Conservation (phyloP, 2,888 invertebrate genomes). For the Abscondita cerata region DNA sequence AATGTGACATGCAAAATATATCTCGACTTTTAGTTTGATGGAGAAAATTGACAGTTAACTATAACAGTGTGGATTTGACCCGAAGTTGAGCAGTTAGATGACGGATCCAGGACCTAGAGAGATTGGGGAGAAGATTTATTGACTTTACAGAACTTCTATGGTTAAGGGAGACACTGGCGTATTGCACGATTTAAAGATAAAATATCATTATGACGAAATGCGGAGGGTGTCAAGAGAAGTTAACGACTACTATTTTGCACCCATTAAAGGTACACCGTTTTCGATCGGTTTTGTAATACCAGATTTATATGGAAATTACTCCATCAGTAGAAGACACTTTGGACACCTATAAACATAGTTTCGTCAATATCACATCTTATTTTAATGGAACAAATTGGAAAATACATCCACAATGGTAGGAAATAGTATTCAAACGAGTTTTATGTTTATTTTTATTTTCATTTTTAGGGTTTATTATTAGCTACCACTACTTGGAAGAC, state of each 20-base stretch:
- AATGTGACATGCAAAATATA: no score
- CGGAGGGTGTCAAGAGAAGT: constrained; percentile 80
- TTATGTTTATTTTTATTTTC: no score
- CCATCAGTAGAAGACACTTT: constrained; percentile 80
- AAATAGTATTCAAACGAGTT: no score
- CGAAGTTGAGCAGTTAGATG: constrained; percentile 89
- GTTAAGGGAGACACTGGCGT: constrained; percentile 74
- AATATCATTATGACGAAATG: constrained; percentile 85
- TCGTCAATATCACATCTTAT: constrained; percentile 74
- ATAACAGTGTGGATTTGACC: constrained; percentile 95
- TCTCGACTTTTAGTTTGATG: constrained; percentile 65
- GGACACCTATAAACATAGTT: constrained; percentile 69
- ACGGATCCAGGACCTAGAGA: constrained; percentile 71
- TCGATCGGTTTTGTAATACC: constrained; percentile 86
- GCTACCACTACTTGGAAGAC: constrained; percentile 82
- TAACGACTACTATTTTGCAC: constrained; percentile 84
- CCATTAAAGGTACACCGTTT: constrained; percentile 85
- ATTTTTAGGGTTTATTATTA: constrained; percentile 83
- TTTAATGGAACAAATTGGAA: constrained; percentile 78
- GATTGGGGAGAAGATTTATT: constrained; percentile 66
- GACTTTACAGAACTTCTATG: constrained; percentile 70
- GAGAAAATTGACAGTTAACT: constrained; percentile 84
- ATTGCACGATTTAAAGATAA: constrained; percentile 71
- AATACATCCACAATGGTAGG: constrained; percentile 83
- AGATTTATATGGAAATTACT: constrained; percentile 77